Evolutionary conservation across 1,140 invertebrate genomes (phyloP), one percentile per base, ranked within the genome.

Genomic region (Phymorhynchus buccinoides): DNA sequence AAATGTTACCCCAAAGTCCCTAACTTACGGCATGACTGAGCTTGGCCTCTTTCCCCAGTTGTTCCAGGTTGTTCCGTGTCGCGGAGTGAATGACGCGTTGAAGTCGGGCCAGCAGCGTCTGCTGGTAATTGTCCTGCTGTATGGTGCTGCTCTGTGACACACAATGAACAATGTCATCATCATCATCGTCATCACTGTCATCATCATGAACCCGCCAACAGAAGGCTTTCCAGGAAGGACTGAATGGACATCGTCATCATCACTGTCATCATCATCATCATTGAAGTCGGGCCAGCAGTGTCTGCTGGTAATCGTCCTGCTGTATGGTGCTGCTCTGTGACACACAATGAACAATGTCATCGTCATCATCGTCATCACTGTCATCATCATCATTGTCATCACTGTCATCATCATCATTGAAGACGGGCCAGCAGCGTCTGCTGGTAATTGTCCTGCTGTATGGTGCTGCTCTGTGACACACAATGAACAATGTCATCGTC

Each of bases 21-120:
- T 7, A 37, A 39, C 88, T 87, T 85, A 93, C 91, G 39, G 89
- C 88, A 83, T 87, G 88, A 73, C 87, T 87, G 41, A 93, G 86
- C 71, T 91, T 92, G 3, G 91, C 89, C 87, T 93, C 92, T 32
- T 89, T 82, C 32, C 88, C 86, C 52, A 91, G 91, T 44, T 90
- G 88, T 78, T 88, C 88, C 30, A 88, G 85, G 71, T 87, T 88
- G 22, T 89, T 85, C 80, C 83, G 90, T 32, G 90, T 87, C 1
- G 85, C 87, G 27, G 92, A 90, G 86, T 93, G 89, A 12, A 93
- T 81, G n/a, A 85, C 85, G 39, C 89, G 85, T 39, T 90, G 86
- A 16, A 93, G 84, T 41, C 87, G 81, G 32, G 86, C 68, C 66
- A 89, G 86, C 30, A 93, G 73, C 14, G 80, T 85, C 27, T 89